A percentile compares a stretch with the other conserved stretches of the same genome.
Evolutionary conservation across 2,888 invertebrate species (phyloP).

Genomic region (Cheilosia impressa): DNA sequence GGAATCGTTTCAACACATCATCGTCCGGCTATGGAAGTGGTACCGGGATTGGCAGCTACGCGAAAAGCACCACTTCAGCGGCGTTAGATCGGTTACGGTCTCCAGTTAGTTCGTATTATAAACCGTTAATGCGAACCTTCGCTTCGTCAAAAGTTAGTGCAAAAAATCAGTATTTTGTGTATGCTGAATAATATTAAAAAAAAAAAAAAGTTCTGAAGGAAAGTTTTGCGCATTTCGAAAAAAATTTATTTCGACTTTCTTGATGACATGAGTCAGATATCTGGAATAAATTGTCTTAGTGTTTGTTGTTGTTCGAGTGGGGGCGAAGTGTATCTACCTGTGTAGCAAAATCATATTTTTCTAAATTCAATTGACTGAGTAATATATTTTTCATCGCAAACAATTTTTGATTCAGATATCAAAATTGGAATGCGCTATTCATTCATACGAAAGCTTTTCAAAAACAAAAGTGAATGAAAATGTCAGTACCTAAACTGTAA

Average conservation of each 20-base stretch:
- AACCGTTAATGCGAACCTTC: slow-evolving; percentile 82
- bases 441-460: slow-evolving; percentile 40
- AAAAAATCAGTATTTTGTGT: background rate
- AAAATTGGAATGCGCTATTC: slow-evolving; percentile 31
- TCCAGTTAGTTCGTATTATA: slow-evolving; percentile 83
- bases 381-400: slow-evolving; percentile 28
- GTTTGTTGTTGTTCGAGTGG: slow-evolving; percentile 48
- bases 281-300: slow-evolving; percentile 68
- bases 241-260: slow-evolving; percentile 30
- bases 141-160: slow-evolving; percentile 70
- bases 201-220: slow-evolving; percentile 37
- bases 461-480: slow-evolving; percentile 36
- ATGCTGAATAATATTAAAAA: background rate
- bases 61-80: slow-evolving; percentile 79
- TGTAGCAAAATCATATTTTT: slow-evolving; percentile 7
- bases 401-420: slow-evolving; percentile 33
- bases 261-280: slow-evolving; percentile 62
- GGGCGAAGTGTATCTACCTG: slow-evolving; percentile 32
- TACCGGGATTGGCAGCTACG: slow-evolving; percentile 70
- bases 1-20: slow-evolving; percentile 79
- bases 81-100: slow-evolving; percentile 83
- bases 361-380: slow-evolving; percentile 53
- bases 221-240: slow-evolving; percentile 75
- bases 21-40: slow-evolving; percentile 78
- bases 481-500: slow-evolving; percentile 16